Base-by-base conservation (phyloP, 2,888 invertebrate species). In the Drosophila subquinaria region DNA sequence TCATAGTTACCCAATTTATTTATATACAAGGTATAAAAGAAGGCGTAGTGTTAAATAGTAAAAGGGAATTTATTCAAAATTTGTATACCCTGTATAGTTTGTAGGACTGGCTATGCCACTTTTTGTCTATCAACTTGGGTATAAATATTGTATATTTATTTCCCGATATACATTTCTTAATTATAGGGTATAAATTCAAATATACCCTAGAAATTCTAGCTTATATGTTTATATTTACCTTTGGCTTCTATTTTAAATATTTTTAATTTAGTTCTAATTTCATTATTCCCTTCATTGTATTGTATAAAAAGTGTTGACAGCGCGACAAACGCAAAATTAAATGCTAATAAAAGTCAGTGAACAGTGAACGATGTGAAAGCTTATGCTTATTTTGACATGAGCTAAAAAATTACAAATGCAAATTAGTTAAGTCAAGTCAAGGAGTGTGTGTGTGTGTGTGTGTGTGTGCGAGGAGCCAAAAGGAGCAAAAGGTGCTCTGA, bases 371-470 rank as follows among this genome's bases (percentile, higher is more conserved):
- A 68, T 71, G 85, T 70, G 71, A 76, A 79, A 78, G 73, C 81
- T 79, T 76, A 83, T 81, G 87, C 86, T 79, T 74, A 88, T 79
- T 82, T 88, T 81, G 86, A 86, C 84, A 88, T 86, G 79, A 80
- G 88, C 81, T 81, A 65, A 84, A 82, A 77, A 90, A 90, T 89
- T 90, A 87, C 81, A 80, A 84, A 89, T 90, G 86, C 89, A 90
- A 89, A 89, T 90, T 89, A 89, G 79, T 76, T 80, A 55, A 43
- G 51, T 47, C 51, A 42, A 62, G 67, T 75, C 62, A 50, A 63
- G 57, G 47, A 60, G 62, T 27, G 15, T 56, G 43, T 51, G 60
- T 38, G 59, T 27, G 15, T 56, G 43, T 51, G 60, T 38, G 59
- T 11, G 36, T 33, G 45, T 50, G 53, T 11, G 36, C n/a, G 30